Evolutionary conservation across 2,888 invertebrate genomes (phyloP).

Genomic region (Harpagoxenus sublaevis): DNA sequence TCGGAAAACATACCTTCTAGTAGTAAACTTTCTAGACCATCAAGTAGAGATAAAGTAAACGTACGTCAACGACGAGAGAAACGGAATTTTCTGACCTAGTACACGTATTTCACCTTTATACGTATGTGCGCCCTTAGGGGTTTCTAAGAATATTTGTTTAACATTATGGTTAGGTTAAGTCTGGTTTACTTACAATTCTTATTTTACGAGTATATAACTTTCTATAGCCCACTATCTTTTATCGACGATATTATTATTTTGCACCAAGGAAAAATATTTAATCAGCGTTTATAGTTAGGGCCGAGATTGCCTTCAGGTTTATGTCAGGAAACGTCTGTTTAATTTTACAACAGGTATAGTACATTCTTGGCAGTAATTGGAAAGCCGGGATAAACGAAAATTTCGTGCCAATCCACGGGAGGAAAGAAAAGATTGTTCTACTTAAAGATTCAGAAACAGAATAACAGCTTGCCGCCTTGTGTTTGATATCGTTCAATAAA

Average conservation of each 20-base stretch:
- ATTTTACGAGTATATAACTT: not conserved
- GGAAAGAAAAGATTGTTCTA: not conserved
- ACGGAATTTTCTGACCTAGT: slow-evolving; percentile 16
- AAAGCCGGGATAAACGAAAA: not conserved
- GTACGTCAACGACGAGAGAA: slow-evolving; percentile 17
- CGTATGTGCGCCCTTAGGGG: not conserved
- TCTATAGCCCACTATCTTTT: not conserved
- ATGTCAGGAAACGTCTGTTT: not conserved
- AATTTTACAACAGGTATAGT: slow-evolving; percentile 4
- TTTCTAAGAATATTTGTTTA: slow-evolving; percentile 29
- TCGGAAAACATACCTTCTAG: slow-evolving; percentile 10
- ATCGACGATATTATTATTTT: not conserved
- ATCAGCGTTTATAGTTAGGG: slow-evolving; percentile 7
- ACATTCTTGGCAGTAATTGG: slow-evolving; percentile 15
- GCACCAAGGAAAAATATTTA: slow-evolving; percentile 16
- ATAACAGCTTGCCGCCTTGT: not conserved
- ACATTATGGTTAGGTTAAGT: not conserved
- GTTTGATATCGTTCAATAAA: not conserved
- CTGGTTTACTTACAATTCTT: not conserved
- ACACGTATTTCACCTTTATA: not conserved
- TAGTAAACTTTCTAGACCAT: slow-evolving; percentile 15
- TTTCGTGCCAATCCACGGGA: not conserved
- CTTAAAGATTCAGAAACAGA: not conserved
- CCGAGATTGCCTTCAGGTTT: slow-evolving; percentile 23
- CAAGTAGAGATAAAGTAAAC: slow-evolving; percentile 15